phyloP scores from a whole-genome alignment of 1,140 invertebrate genomes.

The Bombus terrestris region DNA sequence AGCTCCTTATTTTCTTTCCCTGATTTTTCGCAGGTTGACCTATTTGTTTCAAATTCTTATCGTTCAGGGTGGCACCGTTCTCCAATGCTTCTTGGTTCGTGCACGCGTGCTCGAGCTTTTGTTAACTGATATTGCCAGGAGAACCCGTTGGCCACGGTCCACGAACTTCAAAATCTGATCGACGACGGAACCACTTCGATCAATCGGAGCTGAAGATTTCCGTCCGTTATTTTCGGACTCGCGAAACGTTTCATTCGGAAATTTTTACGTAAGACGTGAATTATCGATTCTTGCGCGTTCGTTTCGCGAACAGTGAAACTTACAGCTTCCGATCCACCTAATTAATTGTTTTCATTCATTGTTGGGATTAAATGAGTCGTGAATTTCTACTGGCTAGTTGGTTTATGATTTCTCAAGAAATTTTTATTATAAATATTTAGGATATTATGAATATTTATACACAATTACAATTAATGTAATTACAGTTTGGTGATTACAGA shows the following conservation, averaged over 20 bases:
- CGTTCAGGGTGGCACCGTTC: neutral
- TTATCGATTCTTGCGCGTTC: neutral
- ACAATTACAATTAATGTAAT: no score
- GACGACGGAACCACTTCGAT: neutral
- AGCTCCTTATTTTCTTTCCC: neutral
- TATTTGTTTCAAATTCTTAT: slow-evolving; percentile 16
- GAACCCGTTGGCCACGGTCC: slow-evolving; percentile 47
- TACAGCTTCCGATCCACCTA: neutral
- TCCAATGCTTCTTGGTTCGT: neutral
- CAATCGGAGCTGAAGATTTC: neutral
- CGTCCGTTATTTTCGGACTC: slow-evolving; percentile 1
- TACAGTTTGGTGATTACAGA: no score
- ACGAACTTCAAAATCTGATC: slow-evolving; percentile 43
- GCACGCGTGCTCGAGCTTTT: slow-evolving; percentile 12
- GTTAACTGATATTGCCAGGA: neutral
- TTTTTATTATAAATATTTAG: no score
- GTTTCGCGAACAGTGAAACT: neutral
- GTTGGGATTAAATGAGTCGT: neutral
- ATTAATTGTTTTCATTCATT: neutral
- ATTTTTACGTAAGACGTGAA: neutral
- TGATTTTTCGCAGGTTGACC: neutral
- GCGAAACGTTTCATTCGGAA: neutral
- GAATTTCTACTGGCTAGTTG: no score
- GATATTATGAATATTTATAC: no score
- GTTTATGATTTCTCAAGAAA: neutral